Evolutionary conservation across 1,140 invertebrate species (phyloP).

Genomic region (Drosophila sproati): DNA sequence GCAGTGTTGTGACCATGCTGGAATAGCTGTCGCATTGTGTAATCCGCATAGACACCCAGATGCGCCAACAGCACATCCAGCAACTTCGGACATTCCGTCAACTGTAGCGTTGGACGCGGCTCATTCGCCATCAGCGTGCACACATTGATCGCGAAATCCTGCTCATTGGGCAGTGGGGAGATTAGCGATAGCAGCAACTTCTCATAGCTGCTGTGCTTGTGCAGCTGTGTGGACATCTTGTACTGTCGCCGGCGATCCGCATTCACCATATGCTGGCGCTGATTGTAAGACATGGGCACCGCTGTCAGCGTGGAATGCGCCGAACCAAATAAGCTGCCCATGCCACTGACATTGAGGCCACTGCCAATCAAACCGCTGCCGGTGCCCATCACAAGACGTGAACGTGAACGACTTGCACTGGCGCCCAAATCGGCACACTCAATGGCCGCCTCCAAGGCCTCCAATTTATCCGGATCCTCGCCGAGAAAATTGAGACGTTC

Average conservation of each 20-base stretch:
- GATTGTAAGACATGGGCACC: constrained; percentile 93
- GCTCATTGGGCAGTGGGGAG: constrained; percentile 98
- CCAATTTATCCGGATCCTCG: constrained; percentile 91
- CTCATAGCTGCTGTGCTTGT: constrained; percentile 93
- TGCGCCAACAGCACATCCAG: constrained; percentile 96
- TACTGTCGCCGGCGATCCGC: constrained; percentile 85
- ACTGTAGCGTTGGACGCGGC: constrained; percentile 93
- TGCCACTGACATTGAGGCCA: constrained; percentile 18
- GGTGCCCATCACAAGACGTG: constrained; percentile 43
- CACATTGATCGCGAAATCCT: constrained; percentile 99
- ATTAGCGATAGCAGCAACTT: constrained; percentile 94
- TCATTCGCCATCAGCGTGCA: constrained; percentile 98
- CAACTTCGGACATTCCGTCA: constrained; percentile 93
- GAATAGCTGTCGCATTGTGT: constrained; percentile 90
- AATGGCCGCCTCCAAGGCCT: constrained; percentile 90
- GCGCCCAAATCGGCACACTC: constrained; percentile 61
- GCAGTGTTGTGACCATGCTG: constrained; percentile 86
- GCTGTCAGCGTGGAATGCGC: constrained; percentile 89
- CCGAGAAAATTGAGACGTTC: constrained; percentile 86
- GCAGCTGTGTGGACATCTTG: constrained; percentile 86
- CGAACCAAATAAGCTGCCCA: constrained; percentile 85
- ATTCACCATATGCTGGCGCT: constrained; percentile 92
- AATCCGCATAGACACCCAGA: constrained; percentile 95
- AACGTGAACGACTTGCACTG: constrained; percentile 84
- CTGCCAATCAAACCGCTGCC: constrained; percentile 28